A percentile compares a stretch with the other conserved stretches of the same genome.
Conservation (phyloP, 1,140 invertebrate genomes). For the Pteromalus puparum region DNA sequence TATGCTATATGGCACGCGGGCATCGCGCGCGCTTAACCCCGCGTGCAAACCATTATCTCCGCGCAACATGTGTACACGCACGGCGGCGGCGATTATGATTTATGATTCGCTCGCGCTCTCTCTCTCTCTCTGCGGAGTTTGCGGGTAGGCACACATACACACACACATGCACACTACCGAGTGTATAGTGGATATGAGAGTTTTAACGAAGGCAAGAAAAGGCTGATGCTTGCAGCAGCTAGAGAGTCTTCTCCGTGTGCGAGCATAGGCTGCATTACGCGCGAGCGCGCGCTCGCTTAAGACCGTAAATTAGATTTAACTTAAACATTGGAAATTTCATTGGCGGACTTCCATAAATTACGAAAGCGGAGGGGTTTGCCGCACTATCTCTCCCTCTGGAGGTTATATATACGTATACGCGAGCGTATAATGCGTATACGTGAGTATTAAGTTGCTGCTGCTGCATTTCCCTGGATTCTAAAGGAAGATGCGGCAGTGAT, state of each 20-base stretch:
- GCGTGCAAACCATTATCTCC: constrained; percentile 59
- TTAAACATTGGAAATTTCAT: constrained; percentile 58
- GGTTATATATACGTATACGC: not conserved
- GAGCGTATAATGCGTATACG: constrained; percentile 13
- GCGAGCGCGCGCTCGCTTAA: constrained; percentile 41
- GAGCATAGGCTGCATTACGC: not conserved
- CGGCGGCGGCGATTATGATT: constrained; percentile 58
- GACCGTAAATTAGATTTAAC: constrained; percentile 59
- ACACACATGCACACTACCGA: not conserved
- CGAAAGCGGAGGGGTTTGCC: constrained; percentile 24
- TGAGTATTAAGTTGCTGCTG: constrained; percentile 24
- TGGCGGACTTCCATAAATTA: constrained; percentile 52
- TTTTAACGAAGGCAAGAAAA: constrained; percentile 41
- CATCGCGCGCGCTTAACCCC: constrained; percentile 52
- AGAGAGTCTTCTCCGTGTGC: not conserved
- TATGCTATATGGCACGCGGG: not conserved
- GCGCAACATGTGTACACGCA: constrained; percentile 52
- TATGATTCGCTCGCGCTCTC: constrained; percentile 52
- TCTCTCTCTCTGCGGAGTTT: not conserved
- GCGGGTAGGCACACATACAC: not conserved
- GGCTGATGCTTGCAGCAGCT: not conserved
- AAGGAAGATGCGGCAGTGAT: not conserved
- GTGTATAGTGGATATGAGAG: not conserved
- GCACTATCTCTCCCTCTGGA: constrained; percentile 24
- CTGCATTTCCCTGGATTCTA: constrained; percentile 28